Percentiles rank a stretch among this genome's conserved stretches.
phyloP scores from a whole-genome alignment of 2,888 invertebrate genomes.

The Galerucella pusilla region DNA sequence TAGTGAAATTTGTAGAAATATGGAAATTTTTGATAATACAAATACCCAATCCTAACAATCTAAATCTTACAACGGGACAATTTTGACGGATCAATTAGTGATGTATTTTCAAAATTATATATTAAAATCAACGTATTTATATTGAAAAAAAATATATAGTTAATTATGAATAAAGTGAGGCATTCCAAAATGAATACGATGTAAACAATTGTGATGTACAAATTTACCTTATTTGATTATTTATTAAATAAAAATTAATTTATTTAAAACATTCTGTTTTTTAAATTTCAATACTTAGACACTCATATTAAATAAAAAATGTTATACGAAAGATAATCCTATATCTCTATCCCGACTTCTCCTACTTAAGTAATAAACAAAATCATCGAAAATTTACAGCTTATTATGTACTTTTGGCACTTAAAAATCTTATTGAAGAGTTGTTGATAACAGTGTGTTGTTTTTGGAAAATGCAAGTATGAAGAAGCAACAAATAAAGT shows the following conservation, averaged over 20 bases:
- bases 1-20: background rate
- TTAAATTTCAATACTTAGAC: background rate
- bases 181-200: conserved; percentile 50
- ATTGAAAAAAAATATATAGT: conserved; percentile 45
- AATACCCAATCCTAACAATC: conserved; percentile 11
- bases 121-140: conserved; percentile 47
- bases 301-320: background rate
- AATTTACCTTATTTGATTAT: conserved; percentile 52
- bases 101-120: conserved; percentile 51
- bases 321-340: conserved; percentile 6
- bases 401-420: too few relatives aligned
- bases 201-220: conserved; percentile 57
- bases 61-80: conserved; percentile 44
- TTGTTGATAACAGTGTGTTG: background rate
- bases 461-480: background rate
- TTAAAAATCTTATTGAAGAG: background rate
- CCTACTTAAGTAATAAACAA: conserved; percentile 7
- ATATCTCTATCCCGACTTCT: conserved; percentile 26
- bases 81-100: conserved; percentile 50
- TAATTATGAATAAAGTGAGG: conserved; percentile 45
- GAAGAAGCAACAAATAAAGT: background rate
- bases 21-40: background rate
- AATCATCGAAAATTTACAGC: background rate
- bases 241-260: conserved; percentile 41
- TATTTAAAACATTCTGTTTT: conserved; percentile 30